phyloP scores from a whole-genome alignment of 2,113 vertebrate genomes.

The Proteles cristata region DNA sequence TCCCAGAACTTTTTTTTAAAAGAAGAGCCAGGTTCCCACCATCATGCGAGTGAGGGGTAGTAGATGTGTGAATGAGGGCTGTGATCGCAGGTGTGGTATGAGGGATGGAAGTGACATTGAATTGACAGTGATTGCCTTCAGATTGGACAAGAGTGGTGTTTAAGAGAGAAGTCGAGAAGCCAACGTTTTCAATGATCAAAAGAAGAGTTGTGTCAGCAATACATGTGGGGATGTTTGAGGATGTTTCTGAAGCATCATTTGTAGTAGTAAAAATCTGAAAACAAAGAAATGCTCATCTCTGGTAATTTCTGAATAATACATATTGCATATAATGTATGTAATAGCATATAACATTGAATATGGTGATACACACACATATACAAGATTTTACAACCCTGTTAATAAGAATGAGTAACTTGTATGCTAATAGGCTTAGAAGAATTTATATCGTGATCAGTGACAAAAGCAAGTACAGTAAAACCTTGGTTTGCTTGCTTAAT shows the following conservation, averaged over 20 bases:
- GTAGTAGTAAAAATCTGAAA: neutral
- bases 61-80: neutral
- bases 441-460: slow-evolving; percentile 4
- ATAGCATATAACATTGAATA: neutral
- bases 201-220: neutral
- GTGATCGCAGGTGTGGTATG: neutral
- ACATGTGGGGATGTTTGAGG: neutral
- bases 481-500: too few relatives aligned
- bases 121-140: neutral
- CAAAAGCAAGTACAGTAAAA: neutral
- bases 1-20: neutral
- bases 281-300: neutral
- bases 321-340: neutral
- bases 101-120: neutral
- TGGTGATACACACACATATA: neutral
- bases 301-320: neutral
- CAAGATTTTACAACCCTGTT: neutral
- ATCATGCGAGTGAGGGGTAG: neutral
- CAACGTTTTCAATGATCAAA: neutral
- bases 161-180: neutral
- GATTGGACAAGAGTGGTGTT: neutral
- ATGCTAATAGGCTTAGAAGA: neutral
- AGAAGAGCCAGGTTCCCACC: neutral
- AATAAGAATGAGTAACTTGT: slow-evolving; percentile 1
- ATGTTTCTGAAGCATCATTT: neutral